Evolutionary conservation across 2,888 invertebrate genomes (phyloP).

Genomic region (Meta bourneti): DNA sequence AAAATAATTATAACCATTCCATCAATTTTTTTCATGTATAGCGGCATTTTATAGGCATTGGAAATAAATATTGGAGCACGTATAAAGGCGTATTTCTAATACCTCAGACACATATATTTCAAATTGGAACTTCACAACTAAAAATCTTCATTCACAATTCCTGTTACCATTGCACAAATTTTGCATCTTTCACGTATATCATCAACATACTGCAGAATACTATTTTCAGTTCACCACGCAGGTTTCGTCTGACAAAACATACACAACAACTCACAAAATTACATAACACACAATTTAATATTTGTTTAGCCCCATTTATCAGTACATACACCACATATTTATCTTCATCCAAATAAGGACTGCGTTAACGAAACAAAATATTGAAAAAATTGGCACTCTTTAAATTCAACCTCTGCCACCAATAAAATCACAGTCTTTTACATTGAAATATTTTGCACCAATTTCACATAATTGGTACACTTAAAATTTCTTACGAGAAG

Average conservation of each 20-base stretch:
- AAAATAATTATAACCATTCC: too few relatives aligned
- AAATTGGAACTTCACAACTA: too few relatives aligned
- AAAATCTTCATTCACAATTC: too few relatives aligned
- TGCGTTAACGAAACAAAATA: constrained; percentile 60
- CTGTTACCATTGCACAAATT: neutral
- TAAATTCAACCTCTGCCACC: neutral
- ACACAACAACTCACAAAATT: constrained; percentile 48
- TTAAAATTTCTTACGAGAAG: neutral
- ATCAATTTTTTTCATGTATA: too few relatives aligned
- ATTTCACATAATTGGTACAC: constrained; percentile 1
- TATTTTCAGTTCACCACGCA: constrained; percentile 35
- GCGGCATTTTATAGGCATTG: too few relatives aligned
- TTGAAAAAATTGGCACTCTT: constrained; percentile 48
- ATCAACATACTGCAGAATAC: neutral
- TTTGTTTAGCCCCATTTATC: neutral
- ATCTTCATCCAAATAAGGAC: constrained; percentile 59
- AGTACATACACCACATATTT: constrained; percentile 41
- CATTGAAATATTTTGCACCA: constrained; percentile 10
- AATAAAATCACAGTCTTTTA: constrained; percentile 48
- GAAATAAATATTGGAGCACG: too few relatives aligned
- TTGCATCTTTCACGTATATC: neutral
- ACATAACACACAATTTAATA: constrained; percentile 49
- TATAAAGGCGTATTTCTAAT: too few relatives aligned
- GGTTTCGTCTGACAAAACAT: constrained; percentile 69
- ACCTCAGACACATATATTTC: too few relatives aligned